phyloP scores from a whole-genome alignment of 2,113 vertebrate genomes.

The Tetrax tetrax region DNA sequence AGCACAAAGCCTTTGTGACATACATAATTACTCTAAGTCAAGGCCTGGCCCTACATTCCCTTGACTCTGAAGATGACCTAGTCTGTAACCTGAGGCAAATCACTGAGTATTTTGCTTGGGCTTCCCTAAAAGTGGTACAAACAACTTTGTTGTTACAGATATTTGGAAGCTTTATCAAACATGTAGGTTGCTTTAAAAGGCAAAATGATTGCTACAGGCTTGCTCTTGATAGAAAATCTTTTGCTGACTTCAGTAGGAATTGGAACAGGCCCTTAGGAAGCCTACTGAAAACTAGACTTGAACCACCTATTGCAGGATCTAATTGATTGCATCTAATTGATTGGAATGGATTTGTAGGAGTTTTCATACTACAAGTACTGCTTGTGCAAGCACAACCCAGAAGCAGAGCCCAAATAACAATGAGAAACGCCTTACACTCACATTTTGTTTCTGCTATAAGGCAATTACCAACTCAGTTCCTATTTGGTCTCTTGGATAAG shows the following conservation, averaged over 20 bases:
- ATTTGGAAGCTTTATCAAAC: neutral
- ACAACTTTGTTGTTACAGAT: neutral
- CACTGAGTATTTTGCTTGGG: neutral
- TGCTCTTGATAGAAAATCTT: neutral
- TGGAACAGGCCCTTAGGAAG: neutral
- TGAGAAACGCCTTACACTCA: neutral
- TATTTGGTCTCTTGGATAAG: neutral
- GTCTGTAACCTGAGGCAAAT: neutral
- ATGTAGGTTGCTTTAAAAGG: neutral
- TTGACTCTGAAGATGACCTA: neutral
- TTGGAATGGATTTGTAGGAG: neutral
- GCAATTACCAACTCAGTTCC: neutral
- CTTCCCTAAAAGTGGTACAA: neutral
- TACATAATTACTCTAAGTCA: neutral
- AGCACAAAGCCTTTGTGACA: neutral
- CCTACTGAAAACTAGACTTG: neutral
- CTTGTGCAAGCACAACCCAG: neutral
- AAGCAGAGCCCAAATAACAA: neutral
- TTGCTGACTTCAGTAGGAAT: neutral
- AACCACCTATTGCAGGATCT: neutral
- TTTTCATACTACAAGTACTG: neutral
- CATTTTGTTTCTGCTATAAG: neutral
- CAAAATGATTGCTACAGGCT: neutral
- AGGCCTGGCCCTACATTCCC: neutral
- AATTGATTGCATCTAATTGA: neutral